Evolutionary conservation across 2,113 vertebrate genomes (phyloP), one percentile per base, ranked within the genome.

Genomic region (Sceloporus undulatus): DNA sequence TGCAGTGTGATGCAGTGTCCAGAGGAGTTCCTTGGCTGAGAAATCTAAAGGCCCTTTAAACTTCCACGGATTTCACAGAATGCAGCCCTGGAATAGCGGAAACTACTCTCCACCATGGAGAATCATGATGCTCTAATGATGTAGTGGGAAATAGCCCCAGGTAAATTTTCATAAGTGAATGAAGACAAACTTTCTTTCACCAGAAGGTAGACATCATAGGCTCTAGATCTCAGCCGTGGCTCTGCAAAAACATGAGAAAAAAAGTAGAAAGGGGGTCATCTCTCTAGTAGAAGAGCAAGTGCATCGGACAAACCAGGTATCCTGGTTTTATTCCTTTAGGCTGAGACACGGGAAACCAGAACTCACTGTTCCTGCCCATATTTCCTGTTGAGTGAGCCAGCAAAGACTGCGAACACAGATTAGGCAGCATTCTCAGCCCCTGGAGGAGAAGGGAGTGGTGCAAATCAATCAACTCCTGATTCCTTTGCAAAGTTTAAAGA

Each of bases 401-500:
- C 77, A 81, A 65, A 85, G 66, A 87, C 84, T 82, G 48, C 29
- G 19, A 86, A 78, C 40, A 75, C 85, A 78, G 52, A 86, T 79
- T 42, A 77, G 70, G 66, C 59, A 10, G 65, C 62, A 40, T 78
- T 82, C 73, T 86, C 89, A 90, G 85, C 62, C 65, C 80, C 65
- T 83, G 52, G 79, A 84, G 74, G 85, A 83, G 65, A 73, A 90
- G 79, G 89, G 89, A 79, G 89, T 79, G 85, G 80, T 38, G 62
- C 73, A 78, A 42, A 78, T 90, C 88, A 86, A 59, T 86, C 88
- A 90, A 77, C 65, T 78, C 79, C 74, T 82, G 71, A 86, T 82
- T 74, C 79, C 80, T 86, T 86, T n/a, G 74, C 88, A 79, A n/a
- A 4, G 66, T 73, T 48, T 66, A 87, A 65, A 87, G 74, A 86